Percentiles rank a stretch among this genome's conserved stretches.
Evolutionary conservation across 2,113 vertebrate genomes (phyloP).

Genomic region (Rhinogobius similis): DNA sequence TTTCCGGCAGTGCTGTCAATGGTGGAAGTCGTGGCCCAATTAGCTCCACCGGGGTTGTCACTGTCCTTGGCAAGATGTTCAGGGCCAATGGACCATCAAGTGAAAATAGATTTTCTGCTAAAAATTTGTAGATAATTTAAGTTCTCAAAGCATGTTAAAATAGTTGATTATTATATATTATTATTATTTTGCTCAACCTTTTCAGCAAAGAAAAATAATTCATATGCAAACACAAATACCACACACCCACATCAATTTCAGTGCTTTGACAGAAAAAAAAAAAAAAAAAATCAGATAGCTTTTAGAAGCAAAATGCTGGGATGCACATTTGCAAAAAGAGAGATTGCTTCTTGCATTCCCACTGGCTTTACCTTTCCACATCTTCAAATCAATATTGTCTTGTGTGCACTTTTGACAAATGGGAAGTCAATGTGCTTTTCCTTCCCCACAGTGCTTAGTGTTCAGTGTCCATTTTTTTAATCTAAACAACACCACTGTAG

Average conservation of each 20-base stretch:
- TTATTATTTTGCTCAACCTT: not conserved
- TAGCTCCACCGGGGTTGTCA: constrained; percentile 35
- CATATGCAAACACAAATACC: constrained; percentile 18
- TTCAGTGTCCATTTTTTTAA: constrained; percentile 25
- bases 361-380: constrained; percentile 52
- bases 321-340: constrained; percentile 50
- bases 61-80: constrained; percentile 37
- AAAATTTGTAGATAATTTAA: not conserved
- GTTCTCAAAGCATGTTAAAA: not conserved
- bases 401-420: constrained; percentile 52
- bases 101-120: constrained; percentile 12
- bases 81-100: constrained; percentile 32
- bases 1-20: constrained; percentile 43
- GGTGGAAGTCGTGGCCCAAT: constrained; percentile 40
- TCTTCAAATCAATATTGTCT: constrained; percentile 61
- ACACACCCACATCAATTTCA: constrained; percentile 31
- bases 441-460: constrained; percentile 29
- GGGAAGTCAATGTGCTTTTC: constrained; percentile 39
- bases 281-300: constrained; percentile 18
- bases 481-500: constrained; percentile 35
- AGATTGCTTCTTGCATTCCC: constrained; percentile 51
- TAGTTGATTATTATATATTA: too few species aligned
- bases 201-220: constrained; percentile 9
- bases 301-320: constrained; percentile 50
- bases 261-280: constrained; percentile 44